phyloP scores from a whole-genome alignment of 2,113 vertebrate species.

The Colaptes auratus region DNA sequence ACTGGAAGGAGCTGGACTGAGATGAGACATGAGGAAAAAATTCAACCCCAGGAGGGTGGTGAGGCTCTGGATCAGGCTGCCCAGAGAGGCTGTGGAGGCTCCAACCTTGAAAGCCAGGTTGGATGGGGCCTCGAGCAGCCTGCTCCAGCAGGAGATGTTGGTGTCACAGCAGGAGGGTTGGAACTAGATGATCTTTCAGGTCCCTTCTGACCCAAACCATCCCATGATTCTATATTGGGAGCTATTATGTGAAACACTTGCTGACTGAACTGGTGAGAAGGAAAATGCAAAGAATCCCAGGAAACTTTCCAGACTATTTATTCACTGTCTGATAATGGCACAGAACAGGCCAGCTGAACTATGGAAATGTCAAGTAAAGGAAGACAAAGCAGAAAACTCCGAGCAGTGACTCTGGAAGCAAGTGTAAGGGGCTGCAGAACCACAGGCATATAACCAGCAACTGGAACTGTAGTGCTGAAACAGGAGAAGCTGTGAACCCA shows the following conservation, averaged over 20 bases:
- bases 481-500: background rate
- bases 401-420: background rate
- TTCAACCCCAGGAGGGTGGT: too few relatives aligned
- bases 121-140: too few relatives aligned
- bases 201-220: too few relatives aligned
- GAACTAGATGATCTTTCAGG: too few relatives aligned
- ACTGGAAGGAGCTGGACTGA: too few relatives aligned
- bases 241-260: background rate
- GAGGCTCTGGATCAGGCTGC: too few relatives aligned
- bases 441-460: background rate
- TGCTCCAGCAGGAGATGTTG: too few relatives aligned
- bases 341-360: accelerated
- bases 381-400: background rate
- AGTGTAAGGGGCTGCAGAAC: background rate
- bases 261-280: background rate
- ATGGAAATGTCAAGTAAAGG: background rate
- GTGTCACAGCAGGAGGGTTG: too few relatives aligned
- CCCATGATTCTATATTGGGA: background rate
- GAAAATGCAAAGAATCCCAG: background rate
- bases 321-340: background rate
- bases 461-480: background rate
- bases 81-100: too few relatives aligned
- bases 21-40: too few relatives aligned
- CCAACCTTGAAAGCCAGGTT: too few relatives aligned
- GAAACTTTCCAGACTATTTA: background rate